phyloP scores from a whole-genome alignment of 2,888 invertebrate species.

The Parnassius smintheus region DNA sequence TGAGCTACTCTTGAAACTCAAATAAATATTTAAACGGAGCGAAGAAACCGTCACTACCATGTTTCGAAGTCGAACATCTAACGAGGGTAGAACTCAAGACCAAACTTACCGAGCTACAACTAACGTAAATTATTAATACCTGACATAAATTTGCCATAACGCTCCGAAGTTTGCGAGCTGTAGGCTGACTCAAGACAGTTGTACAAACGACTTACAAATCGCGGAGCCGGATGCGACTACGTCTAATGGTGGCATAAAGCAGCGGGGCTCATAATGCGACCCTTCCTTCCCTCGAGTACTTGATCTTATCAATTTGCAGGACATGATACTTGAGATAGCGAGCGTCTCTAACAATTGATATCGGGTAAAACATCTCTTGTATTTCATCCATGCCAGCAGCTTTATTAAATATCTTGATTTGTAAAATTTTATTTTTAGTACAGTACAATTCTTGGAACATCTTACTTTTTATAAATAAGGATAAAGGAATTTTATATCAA shows the following conservation, averaged over 20 bases:
- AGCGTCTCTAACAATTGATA: conserved; percentile 41
- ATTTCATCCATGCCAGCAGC: conserved; percentile 23
- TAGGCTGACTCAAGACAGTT: conserved; percentile 61
- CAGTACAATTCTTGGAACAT: background rate
- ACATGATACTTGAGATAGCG: conserved; percentile 47
- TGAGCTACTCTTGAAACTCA: conserved; percentile 48
- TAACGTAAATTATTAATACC: conserved; percentile 79
- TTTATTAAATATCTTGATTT: conserved; percentile 21
- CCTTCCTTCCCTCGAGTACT: conserved; percentile 41
- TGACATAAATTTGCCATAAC: conserved; percentile 80
- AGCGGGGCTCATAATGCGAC: conserved; percentile 56
- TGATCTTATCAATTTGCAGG: conserved; percentile 64
- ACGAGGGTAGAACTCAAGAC: conserved; percentile 36
- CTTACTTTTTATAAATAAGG: background rate
- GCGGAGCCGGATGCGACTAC: conserved; percentile 57
- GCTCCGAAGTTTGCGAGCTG: conserved; percentile 60
- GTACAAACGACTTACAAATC: conserved; percentile 70
- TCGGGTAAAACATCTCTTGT: conserved; percentile 28
- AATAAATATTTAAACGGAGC: conserved; percentile 70
- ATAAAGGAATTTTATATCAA: too few relatives aligned
- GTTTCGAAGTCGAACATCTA: conserved; percentile 41
- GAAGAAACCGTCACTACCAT: conserved; percentile 60
- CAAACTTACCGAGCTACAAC: conserved; percentile 66
- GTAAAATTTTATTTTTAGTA: background rate
- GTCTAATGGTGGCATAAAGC: conserved; percentile 65